Base-by-base conservation (phyloP, 2,113 vertebrate genomes). In the Phalacrocorax carbo region DNA sequence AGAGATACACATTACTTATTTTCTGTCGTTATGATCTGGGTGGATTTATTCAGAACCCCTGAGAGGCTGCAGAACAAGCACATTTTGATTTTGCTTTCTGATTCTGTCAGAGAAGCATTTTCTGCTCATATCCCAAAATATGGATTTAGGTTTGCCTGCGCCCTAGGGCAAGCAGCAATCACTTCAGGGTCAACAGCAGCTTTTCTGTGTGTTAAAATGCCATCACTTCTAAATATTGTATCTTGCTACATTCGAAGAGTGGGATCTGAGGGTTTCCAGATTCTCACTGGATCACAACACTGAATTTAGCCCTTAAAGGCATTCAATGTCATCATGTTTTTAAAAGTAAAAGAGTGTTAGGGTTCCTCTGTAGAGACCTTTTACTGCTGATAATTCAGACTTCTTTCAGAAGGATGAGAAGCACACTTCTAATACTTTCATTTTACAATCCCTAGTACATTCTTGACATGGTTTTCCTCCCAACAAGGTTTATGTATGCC, bases 11-110 rank as follows among this genome's bases (percentile, higher is more conserved):
- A 61, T 85, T 82, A 82, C 36, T 84, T 94, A 62, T 71, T 93
- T 96, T 94, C 78, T 92, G n/a, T 89, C 30, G 27, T 91, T 89
- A 30, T 40, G 36, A 79, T 91, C 70, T 73, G 29, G 15, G 44
- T 57, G 64, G 79, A 83, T 94, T 97, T 96, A 82, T 94, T 89
- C 73, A 54, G 86, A 87, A 87, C 94, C 89, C 77, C 70, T 25
- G 62, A 87, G 54, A 89, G 34, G 40, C 70, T 62, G 64, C 46
- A 89, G 52, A 89, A 65, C 49, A 69, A 95, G 44, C 57, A 66
- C 22, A 48, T 87, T 96, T 94, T 87, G 54, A 48, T 93, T 94
- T 94, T 87, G 36, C 15, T 72, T 88, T 94, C 58, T 85, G 52
- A 54, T 87, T 94, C 61, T 76, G 32, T 85, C 54, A 58, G 29